Base-by-base conservation (phyloP, 1,140 invertebrate genomes). In the Charaxes varanes region DNA sequence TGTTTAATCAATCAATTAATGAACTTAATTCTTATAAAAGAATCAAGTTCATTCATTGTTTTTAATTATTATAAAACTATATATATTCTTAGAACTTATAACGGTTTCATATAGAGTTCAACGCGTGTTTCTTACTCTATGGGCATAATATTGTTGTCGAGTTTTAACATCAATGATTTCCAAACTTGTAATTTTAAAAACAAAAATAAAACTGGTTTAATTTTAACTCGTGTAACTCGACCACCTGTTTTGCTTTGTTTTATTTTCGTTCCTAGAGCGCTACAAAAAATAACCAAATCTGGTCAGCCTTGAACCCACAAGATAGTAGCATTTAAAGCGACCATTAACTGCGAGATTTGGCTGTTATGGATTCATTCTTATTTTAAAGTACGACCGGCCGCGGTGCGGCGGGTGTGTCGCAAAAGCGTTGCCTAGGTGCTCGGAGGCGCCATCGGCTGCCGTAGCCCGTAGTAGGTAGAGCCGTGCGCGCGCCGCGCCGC, bases 401-500 rank as follows among this genome's bases (percentile, higher is more conserved):
- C 26, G 30, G 35, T 30, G 44, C 42, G 43, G 51, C 69, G 63
- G 65, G 67, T 73, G 69, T 77, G 67, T 72, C 68, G 66, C 62
- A 74, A 74, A 76, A 77, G 70, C 70, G 70, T 73, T 69, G 64
- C 67, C 69, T 69, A 70, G 74, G 67, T 77, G 67, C 70, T 77
- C 47, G 47, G 69, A 70, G 62, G 74, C 72, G 68, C 72, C 70
- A 66, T 66, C 70, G 72, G 68, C 72, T 69, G 62, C 63, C 70
- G 72, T 71, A 78, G 65, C 57, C 58, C 65, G 71, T 76, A 74
- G 73, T 77, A 73, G 70, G 65, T 62, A 69, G 62, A 77, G 64
- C 45, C 53, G 73, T 77, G 77, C 74, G 77, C 73, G 77, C 77
- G 77, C 77, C 73, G 77, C 77, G 77, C 77, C 73, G 59, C 69